Percentiles rank a stretch among this genome's conserved stretches.
Conservation (phyloP, 2,888 invertebrate genomes). For the Erynnis tages region DNA sequence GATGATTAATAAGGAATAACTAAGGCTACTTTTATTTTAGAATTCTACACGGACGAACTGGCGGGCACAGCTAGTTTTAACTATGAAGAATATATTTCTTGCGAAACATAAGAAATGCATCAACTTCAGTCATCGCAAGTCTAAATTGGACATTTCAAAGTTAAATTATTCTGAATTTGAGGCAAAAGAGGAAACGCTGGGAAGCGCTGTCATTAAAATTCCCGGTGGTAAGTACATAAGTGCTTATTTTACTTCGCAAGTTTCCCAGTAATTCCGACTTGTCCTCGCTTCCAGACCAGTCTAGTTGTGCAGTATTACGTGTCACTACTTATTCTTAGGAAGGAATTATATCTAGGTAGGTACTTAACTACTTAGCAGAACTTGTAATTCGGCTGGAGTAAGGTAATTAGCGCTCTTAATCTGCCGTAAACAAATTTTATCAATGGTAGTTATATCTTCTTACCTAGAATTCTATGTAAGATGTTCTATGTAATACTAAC, state of each 20-base stretch:
- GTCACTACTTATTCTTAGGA: background rate
- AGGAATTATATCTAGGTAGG: background rate
- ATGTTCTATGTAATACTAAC: no score
- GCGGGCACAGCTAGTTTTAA: no score
- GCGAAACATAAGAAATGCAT: conserved; percentile 10
- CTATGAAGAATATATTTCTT: no score
- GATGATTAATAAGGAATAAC: no score
- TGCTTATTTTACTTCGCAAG: conserved; percentile 21
- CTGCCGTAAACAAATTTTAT: no score
- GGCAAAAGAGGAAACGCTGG: conserved; percentile 3
- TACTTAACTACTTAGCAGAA: no score
- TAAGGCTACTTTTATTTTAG: no score
- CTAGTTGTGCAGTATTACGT: conserved; percentile 5
- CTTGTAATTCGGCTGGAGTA: no score
- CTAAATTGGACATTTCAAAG: conserved; percentile 12
- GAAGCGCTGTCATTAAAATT: conserved; percentile 17
- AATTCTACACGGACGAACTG: no score
- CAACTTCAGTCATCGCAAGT: conserved; percentile 11
- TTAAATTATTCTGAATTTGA: conserved; percentile 17
- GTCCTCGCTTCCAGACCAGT: conserved; percentile 2
- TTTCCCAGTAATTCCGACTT: conserved; percentile 15
- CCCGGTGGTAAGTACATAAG: conserved; percentile 18
- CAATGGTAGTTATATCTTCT: no score
- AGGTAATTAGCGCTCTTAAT: no score
- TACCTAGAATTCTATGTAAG: no score